Percentiles rank a stretch among this genome's conserved stretches.
phyloP scores from a whole-genome alignment of 2,888 invertebrate genomes.

The Caenorhabditis panamensis region DNA sequence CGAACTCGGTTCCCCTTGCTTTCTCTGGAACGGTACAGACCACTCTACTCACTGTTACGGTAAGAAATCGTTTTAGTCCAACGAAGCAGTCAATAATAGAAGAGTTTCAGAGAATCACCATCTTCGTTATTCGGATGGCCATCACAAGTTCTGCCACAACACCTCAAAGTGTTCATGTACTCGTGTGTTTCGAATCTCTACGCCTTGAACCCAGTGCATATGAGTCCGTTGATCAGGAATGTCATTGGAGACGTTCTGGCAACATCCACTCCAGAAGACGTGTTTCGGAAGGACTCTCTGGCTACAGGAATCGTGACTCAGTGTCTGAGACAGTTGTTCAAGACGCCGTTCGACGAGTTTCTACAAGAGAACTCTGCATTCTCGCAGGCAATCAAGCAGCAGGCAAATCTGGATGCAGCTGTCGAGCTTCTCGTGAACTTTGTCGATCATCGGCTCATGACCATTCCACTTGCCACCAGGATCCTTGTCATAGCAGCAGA shows the following conservation, averaged over 20 bases:
- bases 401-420: constrained; percentile 19
- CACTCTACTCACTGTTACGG: constrained; percentile 43
- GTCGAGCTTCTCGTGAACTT: constrained; percentile 49
- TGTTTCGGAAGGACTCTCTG: constrained; percentile 66
- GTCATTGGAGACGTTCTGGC: constrained; percentile 42
- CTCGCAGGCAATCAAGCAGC: constrained; percentile 23
- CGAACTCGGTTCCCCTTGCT: constrained; percentile 35
- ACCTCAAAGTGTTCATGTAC: constrained; percentile 52
- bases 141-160: constrained; percentile 55
- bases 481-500: constrained; percentile 43
- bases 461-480: constrained; percentile 43
- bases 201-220: constrained; percentile 32
- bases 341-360: constrained; percentile 59
- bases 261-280: constrained; percentile 57
- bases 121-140: constrained; percentile 35
- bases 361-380: constrained; percentile 47
- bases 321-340: constrained; percentile 56
- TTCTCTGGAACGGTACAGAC: constrained; percentile 44
- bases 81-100: neutral
- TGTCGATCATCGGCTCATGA: constrained; percentile 51
- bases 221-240: constrained; percentile 42
- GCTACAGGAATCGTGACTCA: constrained; percentile 65
- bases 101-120: constrained; percentile 47
- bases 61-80: constrained; percentile 13
- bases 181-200: constrained; percentile 58